Base-by-base conservation (phyloP, 2,797 vertebrate genomes). In the Nothura maculosa region DNA sequence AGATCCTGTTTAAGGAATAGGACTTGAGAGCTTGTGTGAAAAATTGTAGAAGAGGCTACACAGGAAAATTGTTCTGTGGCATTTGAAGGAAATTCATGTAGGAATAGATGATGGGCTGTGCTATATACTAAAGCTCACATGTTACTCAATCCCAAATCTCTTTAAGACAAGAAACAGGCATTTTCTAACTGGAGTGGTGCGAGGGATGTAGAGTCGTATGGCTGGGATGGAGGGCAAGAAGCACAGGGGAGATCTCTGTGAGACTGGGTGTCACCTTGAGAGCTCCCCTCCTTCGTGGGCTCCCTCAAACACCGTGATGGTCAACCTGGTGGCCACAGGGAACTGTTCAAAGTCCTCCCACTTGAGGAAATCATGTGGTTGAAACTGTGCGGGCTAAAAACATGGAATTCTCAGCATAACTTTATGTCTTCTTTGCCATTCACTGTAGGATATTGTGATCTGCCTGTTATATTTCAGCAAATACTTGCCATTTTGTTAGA, bases 341-440 rank as follows among this genome's bases (percentile, higher is more conserved):
- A 72, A 87, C 83, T 92, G 85, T 80, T 86, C 93, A 94, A 91
- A 72, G 85, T 95, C 89, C 77, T 94, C 79, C 82, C 90, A 92
- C 90, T 93, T 82, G 89, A 96, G 87, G 93, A 97, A 97, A 96
- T 94, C 79, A 91, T 93, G 92, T 95, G 87, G 85, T 94, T 91
- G 83, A 94, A 97, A 87, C 81, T 85, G 77, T 76, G 91, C 90
- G 96, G 96, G 94, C 95, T 89, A 94, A 95, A 95, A 90, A 28
- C 70, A 92, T 89, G 92, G 93, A 95, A 94, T 96, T 96, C 96
- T 97, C 93, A 92, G 85, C 17, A 70, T 95, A 96, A 95, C 85
- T 81, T 92, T 97, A 92, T 93, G 92, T 89, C 85, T 92, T 85
- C 92, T 92, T 89, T 96, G 93, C 85, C 85, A 89, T 95, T 93